Conservation (phyloP, 2,888 invertebrate genomes). For the Slavum lentiscoides region DNA sequence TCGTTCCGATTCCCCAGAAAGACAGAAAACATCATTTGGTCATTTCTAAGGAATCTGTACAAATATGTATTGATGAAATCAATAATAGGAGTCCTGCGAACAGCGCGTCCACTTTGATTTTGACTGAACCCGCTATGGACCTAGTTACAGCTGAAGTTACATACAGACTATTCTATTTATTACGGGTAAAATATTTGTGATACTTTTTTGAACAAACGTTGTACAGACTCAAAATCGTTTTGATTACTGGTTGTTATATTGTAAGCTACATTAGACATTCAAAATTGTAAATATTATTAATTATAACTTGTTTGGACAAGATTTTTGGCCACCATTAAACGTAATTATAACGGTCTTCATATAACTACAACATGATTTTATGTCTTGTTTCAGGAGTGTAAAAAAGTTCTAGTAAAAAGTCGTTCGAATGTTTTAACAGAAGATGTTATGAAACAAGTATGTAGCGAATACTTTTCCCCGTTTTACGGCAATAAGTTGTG, state of each 20-base stretch:
- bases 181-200: slow-evolving; percentile 25
- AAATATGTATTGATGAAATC: slow-evolving; percentile 36
- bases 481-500: slow-evolving; percentile 58
- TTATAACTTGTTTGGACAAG: too few species aligned
- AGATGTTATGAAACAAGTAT: slow-evolving; percentile 7
- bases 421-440: slow-evolving; percentile 31
- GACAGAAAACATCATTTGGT: slow-evolving; percentile 4
- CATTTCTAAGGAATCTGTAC: slow-evolving; percentile 14
- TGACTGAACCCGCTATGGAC: not conserved
- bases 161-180: slow-evolving; percentile 40
- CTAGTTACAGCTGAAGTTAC: slow-evolving; percentile 15
- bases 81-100: not conserved
- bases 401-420: not conserved
- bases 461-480: slow-evolving; percentile 13
- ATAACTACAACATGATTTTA: not conserved
- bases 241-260: too few species aligned
- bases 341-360: too few species aligned
- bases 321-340: too few species aligned
- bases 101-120: not conserved
- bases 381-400: slow-evolving; percentile 36
- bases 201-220: not conserved
- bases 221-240: not conserved
- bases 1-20: slow-evolving; percentile 13
- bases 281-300: too few species aligned
- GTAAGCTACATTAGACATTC: too few species aligned